Base-by-base conservation (phyloP, 2,888 invertebrate species). In the Yponomeuta malinellus region DNA sequence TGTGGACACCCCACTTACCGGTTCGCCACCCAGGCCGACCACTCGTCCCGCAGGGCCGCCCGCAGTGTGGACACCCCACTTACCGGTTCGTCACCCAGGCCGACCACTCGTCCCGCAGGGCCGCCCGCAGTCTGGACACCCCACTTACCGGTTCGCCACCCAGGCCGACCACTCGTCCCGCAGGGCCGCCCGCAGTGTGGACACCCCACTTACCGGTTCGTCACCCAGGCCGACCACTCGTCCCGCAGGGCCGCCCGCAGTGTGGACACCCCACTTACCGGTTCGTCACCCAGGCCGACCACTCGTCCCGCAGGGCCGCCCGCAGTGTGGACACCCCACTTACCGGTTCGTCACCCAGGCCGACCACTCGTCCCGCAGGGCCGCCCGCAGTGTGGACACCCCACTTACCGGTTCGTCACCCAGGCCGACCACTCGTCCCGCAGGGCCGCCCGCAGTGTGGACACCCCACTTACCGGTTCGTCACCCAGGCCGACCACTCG, bases 91-190 rank as follows among this genome's bases (percentile, higher is more conserved):
- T 2, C 63, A 8, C 31, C 37, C 69, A 10, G 33, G 43, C 78
- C 75, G 76, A 81, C 98, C 98, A 98, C 86, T 98, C 97, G 87
- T 98, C 98, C 73, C 95, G 93, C 73, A 98, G 93, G 71, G 95
- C 95, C 0, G 97, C 96, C 70, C 95, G 95, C 75, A 98, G 94
- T 12, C 95, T 94, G 76, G 97, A 97, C 68, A 98, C 96, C 93
- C 12, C 43, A 43, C 8, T 43, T 6, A 43, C 43, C 43, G 43
- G 43, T 6, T 8, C 4, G 5, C 31, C 63, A 8, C 31, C 37
- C 69, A 10, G 33, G 43, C 78, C 75, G 76, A 81, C 98, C 98
- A 98, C 86, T 98, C 97, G 87, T 98, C 98, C 73, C 95, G 93
- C 73, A 98, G 93, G 71, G 95, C 95, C 0, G 97, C 96, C 63